phyloP scores from a whole-genome alignment of 2,888 invertebrate species.

The Callyntrura guangdongensis region DNA sequence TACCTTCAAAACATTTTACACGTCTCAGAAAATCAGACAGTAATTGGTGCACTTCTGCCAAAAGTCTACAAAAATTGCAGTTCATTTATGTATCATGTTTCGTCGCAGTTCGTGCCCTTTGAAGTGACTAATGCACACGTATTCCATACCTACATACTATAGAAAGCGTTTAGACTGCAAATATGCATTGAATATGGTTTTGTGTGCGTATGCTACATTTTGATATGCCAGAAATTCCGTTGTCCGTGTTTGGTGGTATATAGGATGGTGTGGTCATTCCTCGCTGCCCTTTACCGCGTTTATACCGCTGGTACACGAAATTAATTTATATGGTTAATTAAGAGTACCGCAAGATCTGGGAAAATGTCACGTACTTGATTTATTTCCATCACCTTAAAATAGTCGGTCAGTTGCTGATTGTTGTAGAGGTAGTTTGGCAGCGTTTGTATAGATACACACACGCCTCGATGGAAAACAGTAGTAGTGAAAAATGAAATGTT shows the following conservation, averaged over 20 bases:
- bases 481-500: neutral
- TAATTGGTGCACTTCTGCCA: neutral
- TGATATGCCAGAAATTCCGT: neutral
- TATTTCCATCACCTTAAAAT: constrained; percentile 63
- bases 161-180: no score
- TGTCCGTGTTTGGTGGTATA: no score
- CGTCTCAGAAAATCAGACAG: no score
- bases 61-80: neutral
- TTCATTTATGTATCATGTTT: neutral
- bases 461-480: neutral
- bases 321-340: constrained; percentile 67
- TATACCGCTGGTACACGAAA: neutral
- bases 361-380: constrained; percentile 69
- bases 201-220: neutral
- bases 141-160: no score
- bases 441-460: neutral
- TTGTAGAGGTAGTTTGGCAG: neutral
- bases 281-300: neutral
- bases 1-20: neutral
- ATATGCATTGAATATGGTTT: no score
- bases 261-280: neutral
- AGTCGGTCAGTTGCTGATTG: constrained; percentile 30
- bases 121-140: neutral
- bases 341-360: constrained; percentile 56
- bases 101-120: neutral